Evolutionary conservation across 2,888 invertebrate genomes (phyloP).

Genomic region (Nomada lathburiana): DNA sequence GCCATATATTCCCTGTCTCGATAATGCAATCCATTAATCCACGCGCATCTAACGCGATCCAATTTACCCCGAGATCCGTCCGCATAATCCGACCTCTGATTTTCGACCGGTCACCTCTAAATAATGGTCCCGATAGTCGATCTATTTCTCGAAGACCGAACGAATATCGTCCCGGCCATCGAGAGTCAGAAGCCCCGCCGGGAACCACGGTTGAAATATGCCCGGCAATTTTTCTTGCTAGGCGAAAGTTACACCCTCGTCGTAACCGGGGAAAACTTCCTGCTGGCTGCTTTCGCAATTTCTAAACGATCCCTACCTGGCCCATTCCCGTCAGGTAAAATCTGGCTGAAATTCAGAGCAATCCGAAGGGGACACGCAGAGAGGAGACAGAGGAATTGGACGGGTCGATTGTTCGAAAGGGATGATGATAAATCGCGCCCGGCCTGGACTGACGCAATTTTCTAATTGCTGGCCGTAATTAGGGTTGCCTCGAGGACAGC

Average conservation of each 20-base stretch:
- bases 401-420: constrained; percentile 56
- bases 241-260: constrained; percentile 75
- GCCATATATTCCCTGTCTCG: constrained; percentile 12
- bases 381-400: constrained; percentile 29
- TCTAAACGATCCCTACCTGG: constrained; percentile 44
- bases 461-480: constrained; percentile 76
- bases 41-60: constrained; percentile 40
- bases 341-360: constrained; percentile 71
- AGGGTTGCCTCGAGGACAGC: constrained; percentile 62
- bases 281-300: constrained; percentile 68
- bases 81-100: constrained; percentile 46
- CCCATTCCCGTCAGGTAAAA: constrained; percentile 67
- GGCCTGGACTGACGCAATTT: constrained; percentile 65
- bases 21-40: constrained; percentile 50
- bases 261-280: constrained; percentile 35
- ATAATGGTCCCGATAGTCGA: constrained; percentile 63
- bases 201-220: constrained; percentile 76
- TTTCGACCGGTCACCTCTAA: constrained; percentile 46
- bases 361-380: constrained; percentile 25
- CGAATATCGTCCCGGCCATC: constrained; percentile 58
- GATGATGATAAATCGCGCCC: constrained; percentile 60
- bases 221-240: constrained; percentile 78
- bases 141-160: constrained; percentile 62
- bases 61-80: constrained; percentile 52
- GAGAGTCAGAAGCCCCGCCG: constrained; percentile 51